Evolutionary conservation across 2,113 vertebrate species (phyloP), one percentile per base, ranked within the genome.

Genomic region (Tympanuchus pallidicinctus): DNA sequence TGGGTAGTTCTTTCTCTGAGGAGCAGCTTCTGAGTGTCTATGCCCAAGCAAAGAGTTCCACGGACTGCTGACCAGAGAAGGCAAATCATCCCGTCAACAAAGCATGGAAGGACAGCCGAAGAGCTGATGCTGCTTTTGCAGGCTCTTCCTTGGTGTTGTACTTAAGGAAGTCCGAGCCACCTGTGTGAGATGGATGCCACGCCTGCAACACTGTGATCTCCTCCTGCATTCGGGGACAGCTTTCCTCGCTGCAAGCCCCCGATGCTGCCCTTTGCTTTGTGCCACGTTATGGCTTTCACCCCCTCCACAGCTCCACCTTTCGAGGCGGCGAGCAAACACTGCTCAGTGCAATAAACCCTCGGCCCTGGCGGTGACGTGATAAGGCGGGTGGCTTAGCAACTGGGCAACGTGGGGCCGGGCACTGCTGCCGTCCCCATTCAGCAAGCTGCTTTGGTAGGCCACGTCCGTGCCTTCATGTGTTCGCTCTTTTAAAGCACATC

Each of bases 321-420:
- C 30, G 69, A 93, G 72, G 65, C 4, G 6, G 63, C 11, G 63
- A 82, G 92, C 57, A 94, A 95, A 94, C 89, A 95, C 0, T 0
- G 85, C 47, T 56, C 16, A 32, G 90, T 1, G 32, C 93, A 92
- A 92, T 95, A 91, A 96, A 94, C 82, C 45, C 75, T 30, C n/a
- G 74, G 96, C 73, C 70, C 2, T 59, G 86, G 94, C 93, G 94
- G 94, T 94, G 92, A 65, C 1, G 24, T 1, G 95, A 91, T 97
- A 95, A 96, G 92, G 75, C 1, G 4, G 83, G 96, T 95, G 80
- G 63, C 96, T 93, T 97, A 96, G 96, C 97, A 97, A 97, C 97
- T 57, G 86, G 57, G 25, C 60, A 70, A 87, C 0, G 65, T 65
- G 77, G 88, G 72, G 82, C 56, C 30, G 30, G 10, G 56, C 34